Percentiles rank a stretch among this genome's conserved stretches.
These are phyloP conservation scores for Selene dorsalis DNA, from an alignment of 2,797 vertebrate genomes.

Conservation along the genomic window DNA sequence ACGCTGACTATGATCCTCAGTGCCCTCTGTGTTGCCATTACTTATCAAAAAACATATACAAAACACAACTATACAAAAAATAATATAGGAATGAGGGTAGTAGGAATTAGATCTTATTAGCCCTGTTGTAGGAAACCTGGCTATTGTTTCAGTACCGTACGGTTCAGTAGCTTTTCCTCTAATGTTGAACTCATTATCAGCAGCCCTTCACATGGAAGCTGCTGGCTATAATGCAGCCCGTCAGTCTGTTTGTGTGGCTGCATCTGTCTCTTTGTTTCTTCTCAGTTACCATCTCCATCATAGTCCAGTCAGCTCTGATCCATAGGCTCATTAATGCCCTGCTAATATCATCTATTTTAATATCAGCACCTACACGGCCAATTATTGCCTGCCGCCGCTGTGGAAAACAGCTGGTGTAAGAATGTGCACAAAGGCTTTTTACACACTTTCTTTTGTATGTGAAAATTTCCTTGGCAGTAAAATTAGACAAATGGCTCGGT, in stretches of 20 bases:
- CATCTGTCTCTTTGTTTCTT: constrained; percentile 41
- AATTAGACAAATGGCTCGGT: constrained; percentile 27
- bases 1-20: constrained; percentile 8
- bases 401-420: background rate
- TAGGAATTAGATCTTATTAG: constrained; percentile 33
- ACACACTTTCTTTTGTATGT: constrained; percentile 5
- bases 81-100: background rate
- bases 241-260: constrained; percentile 33
- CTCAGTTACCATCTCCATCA: background rate
- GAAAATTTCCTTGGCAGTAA: constrained; percentile 8
- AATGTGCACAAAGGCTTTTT: constrained; percentile 3
- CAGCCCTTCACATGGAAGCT: constrained; percentile 37
- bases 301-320: constrained; percentile 50
- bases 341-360: constrained; percentile 29
- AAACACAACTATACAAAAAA: background rate
- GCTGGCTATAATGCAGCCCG: constrained; percentile 26
- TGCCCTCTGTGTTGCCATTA: constrained; percentile 1
- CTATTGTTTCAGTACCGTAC: constrained; percentile 43
- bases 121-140: constrained; percentile 33
- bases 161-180: constrained; percentile 21
- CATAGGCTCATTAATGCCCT: constrained; percentile 36
- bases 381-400: constrained; percentile 10
- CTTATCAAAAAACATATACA: background rate
- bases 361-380: constrained; percentile 14
- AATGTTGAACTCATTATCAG: constrained; percentile 38